phyloP scores from a whole-genome alignment of 2,888 invertebrate genomes.

The Eupithecia abbreviata region DNA sequence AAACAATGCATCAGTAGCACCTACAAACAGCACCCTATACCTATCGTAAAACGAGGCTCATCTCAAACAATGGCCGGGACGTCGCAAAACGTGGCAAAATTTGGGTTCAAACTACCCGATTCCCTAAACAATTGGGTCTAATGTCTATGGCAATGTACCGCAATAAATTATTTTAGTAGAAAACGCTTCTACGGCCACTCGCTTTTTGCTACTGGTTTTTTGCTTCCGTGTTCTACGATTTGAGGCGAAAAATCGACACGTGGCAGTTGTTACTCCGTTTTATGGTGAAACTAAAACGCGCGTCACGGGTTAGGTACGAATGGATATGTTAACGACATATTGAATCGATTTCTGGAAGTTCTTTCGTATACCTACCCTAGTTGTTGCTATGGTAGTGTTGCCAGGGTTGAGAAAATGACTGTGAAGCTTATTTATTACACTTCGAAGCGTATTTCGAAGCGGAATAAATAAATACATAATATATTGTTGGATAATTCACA shows the following conservation, averaged over 20 bases:
- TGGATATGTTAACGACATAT: constrained; percentile 24
- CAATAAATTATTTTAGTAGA: constrained; percentile 72
- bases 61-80: constrained; percentile 52
- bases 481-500: too few relatives aligned
- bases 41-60: constrained; percentile 39
- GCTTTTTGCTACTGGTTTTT: constrained; percentile 74
- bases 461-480: neutral
- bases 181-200: constrained; percentile 65
- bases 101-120: constrained; percentile 46
- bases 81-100: constrained; percentile 58
- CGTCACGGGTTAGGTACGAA: constrained; percentile 39
- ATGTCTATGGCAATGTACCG: constrained; percentile 52
- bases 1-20: constrained; percentile 12
- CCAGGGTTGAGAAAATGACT: neutral
- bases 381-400: neutral
- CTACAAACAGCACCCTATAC: constrained; percentile 42
- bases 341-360: constrained; percentile 17
- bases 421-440: too few relatives aligned
- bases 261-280: constrained; percentile 64
- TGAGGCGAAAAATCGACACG: constrained; percentile 69
- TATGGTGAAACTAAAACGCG: constrained; percentile 37
- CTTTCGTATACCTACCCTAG: neutral
- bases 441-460: neutral
- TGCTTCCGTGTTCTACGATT: constrained; percentile 60
- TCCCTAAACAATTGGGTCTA: constrained; percentile 57